Base-by-base conservation (phyloP, 2,797 vertebrate species). In the Sus cebifrons region DNA sequence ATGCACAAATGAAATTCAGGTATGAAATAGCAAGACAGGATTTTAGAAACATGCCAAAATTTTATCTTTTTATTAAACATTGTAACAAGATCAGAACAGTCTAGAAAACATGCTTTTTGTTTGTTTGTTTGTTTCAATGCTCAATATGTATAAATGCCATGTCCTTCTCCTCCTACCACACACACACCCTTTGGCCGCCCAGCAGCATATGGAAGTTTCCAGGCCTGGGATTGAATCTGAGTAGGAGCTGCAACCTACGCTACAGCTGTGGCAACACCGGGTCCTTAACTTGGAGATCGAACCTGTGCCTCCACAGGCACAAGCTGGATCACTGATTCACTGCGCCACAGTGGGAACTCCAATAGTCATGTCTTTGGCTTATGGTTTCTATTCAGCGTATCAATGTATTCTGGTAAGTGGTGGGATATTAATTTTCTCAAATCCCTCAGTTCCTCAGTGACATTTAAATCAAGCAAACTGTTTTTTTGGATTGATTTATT, bases 381-480 rank as follows among this genome's bases (percentile, higher is more conserved):
- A n/a, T 0, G 56, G 32, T 78, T 89, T 85, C 49, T 89, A 73
- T 10, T 6, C 20, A 65, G 36, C 65, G 94, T 68, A 27, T 52
- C 81, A 89, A 8, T 29, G 11, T 70, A 54, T n/a, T 87, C 32
- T 91, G 78, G 44, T 36, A 94, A 70, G 64, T 65, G 15, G 15
- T 82, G 40, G 27, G 54, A 78, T 83, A 67, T 89, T 91, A 70
- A 87, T 91, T 73, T 92, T 89, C 77, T 96, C 17, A 78, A 60
- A 83, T 15, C 23, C n/a, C 52, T 97, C 25, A 15, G 68, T 77
- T 96, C 27, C 36, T 87, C 20, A 62, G 36, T 95, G 94, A 94
- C 62, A 89, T 95, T 95, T 90, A 88, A 96, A 64, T 96, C 40
- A 78, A 94, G 64, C 13, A 64, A 92, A 94, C 13, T 73, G 10